phyloP scores from a whole-genome alignment of 2,113 vertebrate species.

The Scomber japonicus region DNA sequence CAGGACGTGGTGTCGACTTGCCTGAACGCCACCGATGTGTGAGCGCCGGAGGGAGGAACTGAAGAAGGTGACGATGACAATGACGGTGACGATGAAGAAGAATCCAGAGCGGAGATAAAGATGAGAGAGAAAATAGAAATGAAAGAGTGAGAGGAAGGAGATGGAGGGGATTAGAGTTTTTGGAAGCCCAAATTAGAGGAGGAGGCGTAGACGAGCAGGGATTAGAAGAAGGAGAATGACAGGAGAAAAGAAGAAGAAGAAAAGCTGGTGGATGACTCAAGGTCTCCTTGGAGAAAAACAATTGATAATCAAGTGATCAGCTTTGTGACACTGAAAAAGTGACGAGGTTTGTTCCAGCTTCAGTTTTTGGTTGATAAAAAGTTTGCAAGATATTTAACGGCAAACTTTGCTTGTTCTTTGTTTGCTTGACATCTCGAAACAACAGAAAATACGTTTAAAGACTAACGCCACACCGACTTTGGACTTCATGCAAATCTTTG shows the following conservation, averaged over 20 bases:
- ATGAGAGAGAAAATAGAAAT: constrained; percentile 27
- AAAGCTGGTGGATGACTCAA: constrained; percentile 16
- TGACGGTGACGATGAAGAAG: neutral
- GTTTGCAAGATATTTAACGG: neutral
- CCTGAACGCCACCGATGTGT: constrained; percentile 89
- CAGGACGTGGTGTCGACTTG: constrained; percentile 61
- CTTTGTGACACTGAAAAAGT: constrained; percentile 1
- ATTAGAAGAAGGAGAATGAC: constrained; percentile 34
- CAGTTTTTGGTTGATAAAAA: too few relatives aligned
- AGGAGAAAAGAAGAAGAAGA: neutral
- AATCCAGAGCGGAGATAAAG: constrained; percentile 23
- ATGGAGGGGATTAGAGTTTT: constrained; percentile 25
- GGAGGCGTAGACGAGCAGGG: constrained; percentile 20
- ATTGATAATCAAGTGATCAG: neutral
- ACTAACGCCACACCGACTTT: too few relatives aligned
- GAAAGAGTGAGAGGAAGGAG: neutral
- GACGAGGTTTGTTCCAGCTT: neutral
- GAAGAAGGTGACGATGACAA: neutral
- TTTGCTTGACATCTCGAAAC: neutral
- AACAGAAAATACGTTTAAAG: neutral
- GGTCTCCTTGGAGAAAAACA: neutral
- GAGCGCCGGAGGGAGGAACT: constrained; percentile 33
- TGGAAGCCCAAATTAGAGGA: constrained; percentile 30
- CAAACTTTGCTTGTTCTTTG: neutral
- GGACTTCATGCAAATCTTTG: neutral